Evolutionary conservation across 2,888 invertebrate genomes (phyloP).

Genomic region (Tinea pellionella): DNA sequence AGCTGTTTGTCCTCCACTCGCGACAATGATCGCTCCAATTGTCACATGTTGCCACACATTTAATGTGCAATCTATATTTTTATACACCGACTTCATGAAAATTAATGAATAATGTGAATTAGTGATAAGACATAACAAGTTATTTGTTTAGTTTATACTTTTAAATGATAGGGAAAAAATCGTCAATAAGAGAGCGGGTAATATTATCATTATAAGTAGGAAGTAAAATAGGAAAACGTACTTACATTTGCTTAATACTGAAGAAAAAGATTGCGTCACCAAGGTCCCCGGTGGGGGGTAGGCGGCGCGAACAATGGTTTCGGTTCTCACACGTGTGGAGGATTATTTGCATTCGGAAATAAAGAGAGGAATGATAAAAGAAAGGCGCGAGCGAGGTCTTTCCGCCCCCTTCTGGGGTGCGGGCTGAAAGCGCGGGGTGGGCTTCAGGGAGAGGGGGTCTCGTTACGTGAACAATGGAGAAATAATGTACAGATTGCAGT

Average conservation of each 20-base stretch:
- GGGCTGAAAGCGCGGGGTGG: slow-evolving; percentile 37
- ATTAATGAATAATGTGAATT: too few species aligned
- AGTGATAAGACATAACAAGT: too few species aligned
- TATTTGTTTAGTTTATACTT: too few species aligned
- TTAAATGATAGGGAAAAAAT: too few species aligned
- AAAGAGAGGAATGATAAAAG: slow-evolving; percentile 70
- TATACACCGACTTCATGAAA: neutral
- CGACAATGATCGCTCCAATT: slow-evolving; percentile 30
- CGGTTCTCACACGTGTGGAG: slow-evolving; percentile 72
- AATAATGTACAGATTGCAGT: slow-evolving; percentile 71
- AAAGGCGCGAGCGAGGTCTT: slow-evolving; percentile 69
- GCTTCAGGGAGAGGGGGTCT: slow-evolving; percentile 31
- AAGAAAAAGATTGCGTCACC: slow-evolving; percentile 68
- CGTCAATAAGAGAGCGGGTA: neutral
- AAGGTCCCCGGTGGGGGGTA: slow-evolving; percentile 56
- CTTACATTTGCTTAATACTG: slow-evolving; percentile 59
- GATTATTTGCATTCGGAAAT: slow-evolving; percentile 72
- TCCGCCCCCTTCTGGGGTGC: slow-evolving; percentile 67
- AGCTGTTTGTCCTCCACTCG: slow-evolving; percentile 66
- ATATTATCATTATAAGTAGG: slow-evolving; percentile 4
- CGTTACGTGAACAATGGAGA: slow-evolving; percentile 71
- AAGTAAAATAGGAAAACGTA: slow-evolving; percentile 25
- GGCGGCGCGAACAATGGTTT: slow-evolving; percentile 69
- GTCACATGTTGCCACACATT: slow-evolving; percentile 24
- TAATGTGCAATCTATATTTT: neutral